Conservation (phyloP, 2,888 invertebrate species). For the Drosophila anceps region DNA sequence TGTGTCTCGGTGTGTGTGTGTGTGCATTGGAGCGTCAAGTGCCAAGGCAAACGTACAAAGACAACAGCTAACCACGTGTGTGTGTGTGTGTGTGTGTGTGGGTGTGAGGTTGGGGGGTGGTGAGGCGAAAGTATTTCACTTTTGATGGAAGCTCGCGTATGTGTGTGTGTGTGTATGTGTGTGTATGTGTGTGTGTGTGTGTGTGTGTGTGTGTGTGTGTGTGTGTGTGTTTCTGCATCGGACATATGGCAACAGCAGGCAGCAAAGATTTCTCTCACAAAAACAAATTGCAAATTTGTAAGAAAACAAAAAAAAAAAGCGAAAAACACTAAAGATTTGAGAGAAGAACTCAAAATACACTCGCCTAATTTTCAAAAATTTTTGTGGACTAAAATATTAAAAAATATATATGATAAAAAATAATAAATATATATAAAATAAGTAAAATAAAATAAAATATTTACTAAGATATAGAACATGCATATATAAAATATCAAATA, state of each 20-base stretch:
- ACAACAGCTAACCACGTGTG: constrained; percentile 19
- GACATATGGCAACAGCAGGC: constrained; percentile 70
- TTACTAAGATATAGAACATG: no score
- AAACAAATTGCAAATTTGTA: constrained; percentile 68
- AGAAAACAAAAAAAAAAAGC: constrained; percentile 23
- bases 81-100: constrained; percentile 1
- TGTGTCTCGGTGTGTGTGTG: constrained; percentile 19
- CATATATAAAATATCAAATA: no score
- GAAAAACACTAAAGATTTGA: not conserved
- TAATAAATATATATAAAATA: no score
- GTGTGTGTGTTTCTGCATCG: constrained; percentile 29
- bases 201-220: constrained; percentile 1
- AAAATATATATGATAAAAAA: no score
- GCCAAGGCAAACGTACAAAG: constrained; percentile 36
- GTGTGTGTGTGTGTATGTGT: not conserved
- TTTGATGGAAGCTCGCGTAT: constrained; percentile 31
- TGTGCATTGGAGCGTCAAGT: constrained; percentile 43
- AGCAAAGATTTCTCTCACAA: constrained; percentile 54
- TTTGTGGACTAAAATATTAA: no score
- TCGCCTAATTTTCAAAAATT: no score
- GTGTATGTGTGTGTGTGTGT: no score
- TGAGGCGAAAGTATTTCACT: constrained; percentile 36
- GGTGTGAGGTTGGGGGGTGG: not conserved
- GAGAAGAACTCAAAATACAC: constrained; percentile 4
- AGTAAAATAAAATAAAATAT: no score